Percentiles rank a stretch among this genome's conserved stretches.
Conservation (phyloP, 2,113 vertebrate species). For the Stigmatopora nigra region DNA sequence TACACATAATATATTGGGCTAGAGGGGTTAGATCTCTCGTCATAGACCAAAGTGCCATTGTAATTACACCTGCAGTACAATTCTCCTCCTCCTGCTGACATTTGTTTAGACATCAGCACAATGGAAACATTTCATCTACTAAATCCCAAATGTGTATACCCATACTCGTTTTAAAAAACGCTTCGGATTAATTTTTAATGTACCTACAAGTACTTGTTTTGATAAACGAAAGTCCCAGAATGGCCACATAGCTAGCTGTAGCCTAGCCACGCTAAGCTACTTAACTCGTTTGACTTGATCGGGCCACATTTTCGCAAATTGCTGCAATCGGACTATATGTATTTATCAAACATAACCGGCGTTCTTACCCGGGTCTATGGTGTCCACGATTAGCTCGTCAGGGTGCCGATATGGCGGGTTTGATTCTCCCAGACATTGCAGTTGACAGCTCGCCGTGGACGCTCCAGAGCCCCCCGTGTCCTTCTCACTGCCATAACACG, state of each 20-base stretch:
- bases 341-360: neutral
- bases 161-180: neutral
- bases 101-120: neutral
- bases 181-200: neutral
- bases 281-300: constrained; percentile 42
- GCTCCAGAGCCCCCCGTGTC: constrained; percentile 7
- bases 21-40: neutral
- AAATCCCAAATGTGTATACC: neutral
- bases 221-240: neutral
- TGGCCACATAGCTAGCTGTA: constrained; percentile 21
- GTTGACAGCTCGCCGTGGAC: constrained; percentile 39
- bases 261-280: constrained; percentile 46
- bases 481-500: constrained; percentile 61
- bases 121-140: neutral
- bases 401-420: constrained; percentile 20
- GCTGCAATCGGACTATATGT: neutral
- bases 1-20: too few species aligned
- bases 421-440: constrained; percentile 36
- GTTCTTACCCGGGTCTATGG: constrained; percentile 48
- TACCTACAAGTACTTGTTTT: neutral
- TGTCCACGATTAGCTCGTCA: constrained; percentile 31
- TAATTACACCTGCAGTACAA: neutral
- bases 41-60: neutral
- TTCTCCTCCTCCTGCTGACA: neutral
- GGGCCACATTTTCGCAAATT: constrained; percentile 46